Percentiles rank a stretch among this genome's conserved stretches.
Conservation (phyloP, 2,888 invertebrate species). For the Temnothorax ravouxi region DNA sequence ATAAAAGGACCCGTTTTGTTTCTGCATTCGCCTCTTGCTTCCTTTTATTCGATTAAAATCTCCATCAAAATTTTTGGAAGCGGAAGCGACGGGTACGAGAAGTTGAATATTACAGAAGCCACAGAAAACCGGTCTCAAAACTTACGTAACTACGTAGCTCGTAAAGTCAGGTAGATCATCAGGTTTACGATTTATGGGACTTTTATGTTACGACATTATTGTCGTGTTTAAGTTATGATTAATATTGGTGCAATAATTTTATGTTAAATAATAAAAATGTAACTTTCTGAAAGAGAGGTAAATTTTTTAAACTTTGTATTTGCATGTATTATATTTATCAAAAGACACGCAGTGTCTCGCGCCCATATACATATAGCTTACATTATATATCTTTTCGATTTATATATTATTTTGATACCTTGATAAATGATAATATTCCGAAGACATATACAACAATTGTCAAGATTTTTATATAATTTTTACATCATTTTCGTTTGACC, state of each 20-base stretch:
- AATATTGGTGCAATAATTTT: conserved; percentile 1
- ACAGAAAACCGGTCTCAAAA: conserved; percentile 32
- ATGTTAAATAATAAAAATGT: background rate
- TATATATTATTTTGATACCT: background rate
- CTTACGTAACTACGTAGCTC: conserved; percentile 17
- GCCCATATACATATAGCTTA: no score
- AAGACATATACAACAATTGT: background rate
- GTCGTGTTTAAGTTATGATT: background rate
- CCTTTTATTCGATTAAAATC: conserved; percentile 50
- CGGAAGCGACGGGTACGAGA: conserved; percentile 24
- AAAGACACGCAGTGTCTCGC: no score
- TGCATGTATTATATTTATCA: background rate
- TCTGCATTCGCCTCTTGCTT: conserved; percentile 36
- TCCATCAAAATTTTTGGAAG: conserved; percentile 53
- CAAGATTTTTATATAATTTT: background rate
- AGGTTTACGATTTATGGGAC: conserved; percentile 31
- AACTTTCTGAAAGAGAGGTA: background rate
- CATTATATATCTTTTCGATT: background rate
- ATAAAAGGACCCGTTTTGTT: conserved; percentile 55
- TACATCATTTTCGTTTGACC: background rate
- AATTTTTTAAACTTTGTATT: background rate
- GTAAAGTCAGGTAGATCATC: conserved; percentile 19
- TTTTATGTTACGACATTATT: conserved; percentile 22
- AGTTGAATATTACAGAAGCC: conserved; percentile 49
- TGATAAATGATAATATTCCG: background rate